Base-by-base conservation (phyloP, 2,888 invertebrate species). In the Drosophila mulleri region DNA sequence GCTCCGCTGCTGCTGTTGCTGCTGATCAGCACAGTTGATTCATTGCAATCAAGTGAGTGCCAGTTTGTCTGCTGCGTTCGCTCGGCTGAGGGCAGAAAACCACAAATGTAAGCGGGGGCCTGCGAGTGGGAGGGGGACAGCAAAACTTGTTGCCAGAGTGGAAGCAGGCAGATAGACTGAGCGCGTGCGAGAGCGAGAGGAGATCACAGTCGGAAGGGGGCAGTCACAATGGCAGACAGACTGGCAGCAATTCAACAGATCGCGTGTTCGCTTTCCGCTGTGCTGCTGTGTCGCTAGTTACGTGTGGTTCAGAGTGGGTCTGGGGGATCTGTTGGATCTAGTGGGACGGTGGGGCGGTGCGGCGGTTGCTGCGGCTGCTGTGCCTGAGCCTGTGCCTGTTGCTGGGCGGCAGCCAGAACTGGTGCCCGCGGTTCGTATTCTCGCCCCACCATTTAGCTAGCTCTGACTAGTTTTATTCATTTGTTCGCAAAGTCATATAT, bases 61-160 rank as follows among this genome's bases (percentile, higher is more conserved):
- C 88, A 88, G 88, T 78, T 88, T 89, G 88, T 88, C 88, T 89
- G 88, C 83, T 75, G 61, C 74, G 89, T 72, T 85, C 88, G 63
- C 70, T 72, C 67, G 78, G 67, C 59, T 68, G 74, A 59, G 72
- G 68, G 67, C 75, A 68, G 79, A 79, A 78, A 79, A 72, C 72
- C 67, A 65, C 75, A 75, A 65, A 67, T 72, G 75, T 72, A 76
- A 76, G 65, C 77, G 73, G 68, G 77, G 73, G 82, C 56, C 37
- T 14, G 20, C 35, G 48, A 18, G 50, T 16, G 63, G 37, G 35
- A 39, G 32, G 20, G 59, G 41, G 39, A 26, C n/a, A n/a, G 23
- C 68, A 57, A 54, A 78, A 78, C 77, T 78, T 78, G 67, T 37
- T 29, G 54, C 26, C 39, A 3, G 54, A 26, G 53, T 26, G 26